Percentiles rank a stretch among this genome's conserved stretches.
These are phyloP conservation scores for Burhinus oedicnemus DNA, from an alignment of 2,113 vertebrate species.

Conservation along the genomic window DNA sequence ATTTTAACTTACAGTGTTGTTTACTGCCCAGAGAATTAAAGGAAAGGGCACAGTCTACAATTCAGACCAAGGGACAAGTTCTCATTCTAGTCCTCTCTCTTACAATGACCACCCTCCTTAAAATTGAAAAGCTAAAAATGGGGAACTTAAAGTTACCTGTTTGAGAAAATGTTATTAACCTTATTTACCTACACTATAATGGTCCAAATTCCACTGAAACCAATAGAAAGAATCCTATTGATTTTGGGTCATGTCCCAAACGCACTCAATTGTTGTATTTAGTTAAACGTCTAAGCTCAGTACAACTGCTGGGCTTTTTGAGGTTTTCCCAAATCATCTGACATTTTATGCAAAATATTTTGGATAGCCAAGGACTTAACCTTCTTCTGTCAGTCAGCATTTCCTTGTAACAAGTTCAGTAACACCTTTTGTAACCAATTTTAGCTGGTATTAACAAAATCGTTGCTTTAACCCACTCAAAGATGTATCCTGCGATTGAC, in stretches of 20 bases:
- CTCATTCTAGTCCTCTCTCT: background rate
- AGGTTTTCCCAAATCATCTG: constrained; percentile 3
- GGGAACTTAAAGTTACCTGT: background rate
- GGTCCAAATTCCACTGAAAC: background rate
- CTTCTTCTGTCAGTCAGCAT: background rate
- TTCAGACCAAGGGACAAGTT: background rate
- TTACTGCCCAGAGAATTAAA: background rate
- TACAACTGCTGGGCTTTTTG: background rate
- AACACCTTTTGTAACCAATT: constrained; percentile 41
- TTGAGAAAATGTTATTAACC: background rate
- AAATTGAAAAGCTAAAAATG: background rate
- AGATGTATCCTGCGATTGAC: background rate
- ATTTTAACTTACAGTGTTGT: background rate
- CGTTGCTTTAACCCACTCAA: background rate
- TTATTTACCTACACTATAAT: background rate
- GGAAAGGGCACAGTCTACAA: background rate
- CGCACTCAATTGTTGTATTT: background rate
- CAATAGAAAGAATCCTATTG: background rate
- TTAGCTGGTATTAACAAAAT: constrained; percentile 36
- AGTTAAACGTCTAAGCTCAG: background rate
- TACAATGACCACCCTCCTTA: background rate
- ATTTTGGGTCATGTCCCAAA: background rate
- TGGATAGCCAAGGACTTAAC: background rate
- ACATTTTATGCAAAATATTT: constrained; percentile 22
- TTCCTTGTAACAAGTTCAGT: constrained; percentile 33